Conservation (phyloP, 1,140 invertebrate species). For the Pristionchus pacificus region DNA sequence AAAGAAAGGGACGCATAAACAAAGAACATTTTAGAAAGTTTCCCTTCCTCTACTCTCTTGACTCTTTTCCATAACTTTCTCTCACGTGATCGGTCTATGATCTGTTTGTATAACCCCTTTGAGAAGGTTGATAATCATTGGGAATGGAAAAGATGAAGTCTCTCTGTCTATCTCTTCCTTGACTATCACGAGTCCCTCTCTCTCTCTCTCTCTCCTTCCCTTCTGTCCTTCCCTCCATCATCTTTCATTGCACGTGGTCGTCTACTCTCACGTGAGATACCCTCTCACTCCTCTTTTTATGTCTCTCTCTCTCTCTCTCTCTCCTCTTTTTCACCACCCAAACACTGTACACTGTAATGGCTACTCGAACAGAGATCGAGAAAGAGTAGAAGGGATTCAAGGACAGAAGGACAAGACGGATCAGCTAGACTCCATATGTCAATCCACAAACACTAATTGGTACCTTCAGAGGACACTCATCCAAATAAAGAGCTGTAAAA, state of each 20-base stretch:
- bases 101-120: too few species aligned
- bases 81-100: background rate
- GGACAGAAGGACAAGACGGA: conserved; percentile 1
- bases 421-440: background rate
- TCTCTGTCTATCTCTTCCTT: background rate
- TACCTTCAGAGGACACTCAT: too few species aligned
- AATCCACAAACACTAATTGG: too few species aligned
- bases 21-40: too few species aligned
- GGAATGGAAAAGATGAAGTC: too few species aligned
- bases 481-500: background rate
- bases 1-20: too few species aligned
- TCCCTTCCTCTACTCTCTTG: too few species aligned
- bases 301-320: background rate
- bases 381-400: background rate
- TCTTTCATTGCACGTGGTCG: too few species aligned
- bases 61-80: background rate
- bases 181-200: background rate
- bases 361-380: background rate
- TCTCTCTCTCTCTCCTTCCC: background rate
- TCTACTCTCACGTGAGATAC: too few species aligned
- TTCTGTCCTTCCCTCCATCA: background rate
- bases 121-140: too few species aligned
- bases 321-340: background rate
- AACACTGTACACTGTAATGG: background rate
- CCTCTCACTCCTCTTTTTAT: background rate